phyloP scores from a whole-genome alignment of 2,888 invertebrate genomes.

The Aspidiotus rigidus region DNA sequence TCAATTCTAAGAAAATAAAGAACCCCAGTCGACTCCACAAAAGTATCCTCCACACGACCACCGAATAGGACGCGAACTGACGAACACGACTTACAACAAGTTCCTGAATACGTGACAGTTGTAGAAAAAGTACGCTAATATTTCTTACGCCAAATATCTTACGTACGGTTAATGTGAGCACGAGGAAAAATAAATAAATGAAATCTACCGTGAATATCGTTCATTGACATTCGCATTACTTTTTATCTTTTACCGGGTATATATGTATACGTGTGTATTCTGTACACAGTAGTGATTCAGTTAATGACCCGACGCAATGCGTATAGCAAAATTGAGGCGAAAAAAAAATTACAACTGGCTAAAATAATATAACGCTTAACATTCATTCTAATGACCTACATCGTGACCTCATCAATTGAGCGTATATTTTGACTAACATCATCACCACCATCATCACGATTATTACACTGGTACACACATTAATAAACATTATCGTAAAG shows the following conservation, averaged over 20 bases:
- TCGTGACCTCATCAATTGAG: constrained; percentile 19
- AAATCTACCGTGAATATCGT: constrained; percentile 25
- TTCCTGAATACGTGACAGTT: too few species aligned
- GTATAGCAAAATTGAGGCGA: constrained; percentile 7
- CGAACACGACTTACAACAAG: too few species aligned
- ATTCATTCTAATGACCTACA: constrained; percentile 28
- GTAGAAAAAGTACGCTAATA: too few species aligned
- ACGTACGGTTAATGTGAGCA: too few species aligned
- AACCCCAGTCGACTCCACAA: too few species aligned
- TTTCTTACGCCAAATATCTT: too few species aligned
- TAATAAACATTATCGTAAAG: too few species aligned
- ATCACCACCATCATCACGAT: neutral
- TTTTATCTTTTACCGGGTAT: constrained; percentile 13
- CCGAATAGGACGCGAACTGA: too few species aligned
- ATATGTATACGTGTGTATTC: too few species aligned
- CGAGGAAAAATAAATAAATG: neutral
- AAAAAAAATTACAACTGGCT: constrained; percentile 16
- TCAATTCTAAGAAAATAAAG: too few species aligned
- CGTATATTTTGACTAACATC: constrained; percentile 15
- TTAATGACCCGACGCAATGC: constrained; percentile 29
- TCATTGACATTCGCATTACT: constrained; percentile 25
- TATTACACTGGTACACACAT: too few species aligned
- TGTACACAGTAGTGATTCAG: constrained; percentile 7
- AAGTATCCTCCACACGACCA: too few species aligned
- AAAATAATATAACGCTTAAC: constrained; percentile 26